A percentile compares a stretch with the other conserved stretches of the same genome.
phyloP scores from a whole-genome alignment of 2,113 vertebrate genomes.

The Romanogobio albipinnatus region DNA sequence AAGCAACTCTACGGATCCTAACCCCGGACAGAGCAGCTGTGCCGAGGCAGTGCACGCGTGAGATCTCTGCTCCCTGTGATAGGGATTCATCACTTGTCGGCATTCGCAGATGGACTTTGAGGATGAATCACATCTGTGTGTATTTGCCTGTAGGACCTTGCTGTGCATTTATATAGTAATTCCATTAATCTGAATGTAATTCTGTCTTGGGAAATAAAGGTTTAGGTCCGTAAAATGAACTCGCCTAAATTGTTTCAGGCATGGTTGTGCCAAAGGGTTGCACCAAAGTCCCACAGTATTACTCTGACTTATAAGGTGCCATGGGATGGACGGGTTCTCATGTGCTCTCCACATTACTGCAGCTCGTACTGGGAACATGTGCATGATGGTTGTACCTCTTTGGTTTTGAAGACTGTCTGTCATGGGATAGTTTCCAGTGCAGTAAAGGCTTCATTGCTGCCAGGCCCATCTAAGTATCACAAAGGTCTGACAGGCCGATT shows the following conservation, averaged over 20 bases:
- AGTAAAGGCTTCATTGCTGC: slow-evolving; percentile 61
- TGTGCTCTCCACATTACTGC: slow-evolving; percentile 61
- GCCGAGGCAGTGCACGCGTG: slow-evolving; percentile 51
- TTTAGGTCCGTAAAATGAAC: slow-evolving; percentile 53
- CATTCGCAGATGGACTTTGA: slow-evolving; percentile 49
- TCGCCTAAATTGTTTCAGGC: slow-evolving; percentile 79
- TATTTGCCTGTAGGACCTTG: slow-evolving; percentile 38
- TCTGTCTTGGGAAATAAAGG: slow-evolving; percentile 40
- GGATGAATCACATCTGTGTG: slow-evolving; percentile 41
- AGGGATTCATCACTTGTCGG: slow-evolving; percentile 47
- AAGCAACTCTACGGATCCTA: slow-evolving; percentile 41
- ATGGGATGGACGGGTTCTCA: slow-evolving; percentile 68
- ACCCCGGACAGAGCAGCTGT: slow-evolving; percentile 64
- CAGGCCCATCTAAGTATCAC: slow-evolving; percentile 60
- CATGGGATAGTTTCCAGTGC: slow-evolving; percentile 65
- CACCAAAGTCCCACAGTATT: slow-evolving; percentile 77
- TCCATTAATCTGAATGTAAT: slow-evolving; percentile 42
- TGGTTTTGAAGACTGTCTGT: slow-evolving; percentile 45
- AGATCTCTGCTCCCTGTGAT: slow-evolving; percentile 54
- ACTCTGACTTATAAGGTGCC: slow-evolving; percentile 79
- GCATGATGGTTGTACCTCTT: slow-evolving; percentile 45
- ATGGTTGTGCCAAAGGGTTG: slow-evolving; percentile 75
- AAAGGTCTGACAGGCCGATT: slow-evolving; percentile 66
- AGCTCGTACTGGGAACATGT: slow-evolving; percentile 23
- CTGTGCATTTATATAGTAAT: slow-evolving; percentile 42